Base-by-base conservation (phyloP, 2,113 vertebrate species). In the Vulpes vulpes region DNA sequence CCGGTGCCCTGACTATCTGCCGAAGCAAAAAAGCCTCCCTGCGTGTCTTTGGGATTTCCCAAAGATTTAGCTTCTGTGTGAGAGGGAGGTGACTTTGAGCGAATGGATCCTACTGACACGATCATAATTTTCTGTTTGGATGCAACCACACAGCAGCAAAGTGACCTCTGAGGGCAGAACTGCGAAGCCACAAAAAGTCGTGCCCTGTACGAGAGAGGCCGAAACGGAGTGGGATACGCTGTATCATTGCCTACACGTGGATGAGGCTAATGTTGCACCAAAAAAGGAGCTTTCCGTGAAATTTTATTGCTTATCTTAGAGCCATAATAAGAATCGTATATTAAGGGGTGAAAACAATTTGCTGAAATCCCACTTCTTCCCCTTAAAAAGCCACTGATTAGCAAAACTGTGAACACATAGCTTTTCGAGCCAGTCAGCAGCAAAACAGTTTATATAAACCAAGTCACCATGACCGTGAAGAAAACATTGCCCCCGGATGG, bases 351-450 rank as follows among this genome's bases (percentile, higher is more conserved):
- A 92, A 71, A 92, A 92, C 82, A 96, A 96, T 87, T 92, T 96
- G 96, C 96, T 97, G 94, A 97, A 92, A 89, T 95, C 62, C 79
- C 57, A 96, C 82, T 97, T 97, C n/a, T 59, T 93, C 6, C 30
- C 38, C n/a, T 95, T 86, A 96, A 95, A 98, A 98, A 95, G 93
- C 80, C 90, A 97, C 94, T 81, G 94, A 97, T 95, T 53, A 95
- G 94, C 93, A 95, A 97, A 95, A 96, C 16, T 49, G 74, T 57
- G 93, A 96, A 95, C 96, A 97, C 92, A 97, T 76, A 94, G 91
- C 91, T 97, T 95, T 94, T 65, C 23, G 69, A 87, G 91, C 64
- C 55, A 76, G 93, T 84, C 88, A 92, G 88, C 91, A 92, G 79
- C 84, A 89, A 59, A 84, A 91, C 5, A 43, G 67, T 97, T 96